Conservation (phyloP, 1,140 invertebrate species). For the Cheumatopsyche charites region DNA sequence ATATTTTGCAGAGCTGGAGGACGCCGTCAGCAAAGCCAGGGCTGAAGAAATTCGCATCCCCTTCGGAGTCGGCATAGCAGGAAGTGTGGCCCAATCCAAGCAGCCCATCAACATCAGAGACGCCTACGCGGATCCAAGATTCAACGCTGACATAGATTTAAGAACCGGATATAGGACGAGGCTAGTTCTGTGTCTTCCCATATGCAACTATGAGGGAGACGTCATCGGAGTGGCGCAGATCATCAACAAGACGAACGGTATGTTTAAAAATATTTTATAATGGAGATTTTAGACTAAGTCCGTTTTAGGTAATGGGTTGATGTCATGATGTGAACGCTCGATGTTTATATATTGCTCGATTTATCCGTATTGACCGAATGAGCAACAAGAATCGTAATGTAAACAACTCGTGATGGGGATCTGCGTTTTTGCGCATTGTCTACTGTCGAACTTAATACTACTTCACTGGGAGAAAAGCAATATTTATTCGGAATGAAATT, state of each 20-base stretch:
- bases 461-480: too few species aligned
- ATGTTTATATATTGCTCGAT: too few species aligned
- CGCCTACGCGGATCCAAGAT: constrained; percentile 82
- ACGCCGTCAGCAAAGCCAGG: constrained; percentile 72
- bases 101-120: constrained; percentile 89
- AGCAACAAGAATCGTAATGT: too few species aligned
- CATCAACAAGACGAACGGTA: constrained; percentile 91
- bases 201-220: constrained; percentile 93
- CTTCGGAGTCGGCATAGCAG: constrained; percentile 90
- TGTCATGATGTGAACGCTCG: too few species aligned
- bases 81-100: constrained; percentile 86
- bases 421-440: too few species aligned
- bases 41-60: constrained; percentile 85
- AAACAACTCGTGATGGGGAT: too few species aligned
- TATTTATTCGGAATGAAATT: too few species aligned
- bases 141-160: constrained; percentile 91
- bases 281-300: too few species aligned
- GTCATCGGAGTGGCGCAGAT: constrained; percentile 97
- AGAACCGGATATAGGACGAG: constrained; percentile 92
- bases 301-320: too few species aligned
- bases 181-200: constrained; percentile 91
- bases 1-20: constrained; percentile 69
- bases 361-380: too few species aligned
- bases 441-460: too few species aligned
- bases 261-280: too few species aligned